Percentiles rank a stretch among this genome's conserved stretches.
Conservation (phyloP, 2,888 invertebrate genomes). For the Caenorhabditis sulstoni region DNA sequence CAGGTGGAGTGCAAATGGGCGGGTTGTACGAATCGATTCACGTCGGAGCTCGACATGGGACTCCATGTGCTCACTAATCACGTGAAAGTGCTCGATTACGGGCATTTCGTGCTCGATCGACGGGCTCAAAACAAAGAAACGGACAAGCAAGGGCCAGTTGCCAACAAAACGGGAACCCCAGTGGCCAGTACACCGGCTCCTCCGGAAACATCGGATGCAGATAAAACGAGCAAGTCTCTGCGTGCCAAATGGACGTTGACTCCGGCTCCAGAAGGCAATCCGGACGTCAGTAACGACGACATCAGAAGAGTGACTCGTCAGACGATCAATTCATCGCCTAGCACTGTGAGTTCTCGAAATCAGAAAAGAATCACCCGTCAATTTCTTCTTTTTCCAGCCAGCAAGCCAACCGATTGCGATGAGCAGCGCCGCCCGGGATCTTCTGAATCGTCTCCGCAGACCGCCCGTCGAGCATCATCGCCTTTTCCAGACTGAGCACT, state of each 20-base stretch:
- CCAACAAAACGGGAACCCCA: too few species aligned
- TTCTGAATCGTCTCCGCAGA: background rate
- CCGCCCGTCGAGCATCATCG: background rate
- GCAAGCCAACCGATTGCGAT: background rate
- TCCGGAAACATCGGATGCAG: too few species aligned
- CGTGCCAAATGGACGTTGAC: too few species aligned
- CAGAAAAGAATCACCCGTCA: too few species aligned
- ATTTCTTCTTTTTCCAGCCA: too few species aligned
- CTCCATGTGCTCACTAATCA: slow-evolving; percentile 14
- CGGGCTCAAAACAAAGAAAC: background rate
- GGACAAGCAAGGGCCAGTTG: background rate
- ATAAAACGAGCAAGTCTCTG: too few species aligned
- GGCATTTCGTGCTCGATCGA: slow-evolving; percentile 4
- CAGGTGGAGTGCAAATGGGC: background rate
- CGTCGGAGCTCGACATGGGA: slow-evolving; percentile 17
- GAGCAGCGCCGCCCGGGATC: background rate
- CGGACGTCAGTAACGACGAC: too few species aligned
- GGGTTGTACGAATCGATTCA: background rate
- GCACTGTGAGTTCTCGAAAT: background rate
- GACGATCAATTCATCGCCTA: too few species aligned
- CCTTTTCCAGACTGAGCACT: slow-evolving; percentile 11
- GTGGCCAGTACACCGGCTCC: too few species aligned
- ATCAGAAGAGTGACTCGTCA: background rate
- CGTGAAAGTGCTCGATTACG: slow-evolving; percentile 11
- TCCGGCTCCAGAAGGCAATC: too few species aligned